Evolutionary conservation across 2,888 invertebrate genomes (phyloP).

Genomic region (Drosophila atroscutellata): DNA sequence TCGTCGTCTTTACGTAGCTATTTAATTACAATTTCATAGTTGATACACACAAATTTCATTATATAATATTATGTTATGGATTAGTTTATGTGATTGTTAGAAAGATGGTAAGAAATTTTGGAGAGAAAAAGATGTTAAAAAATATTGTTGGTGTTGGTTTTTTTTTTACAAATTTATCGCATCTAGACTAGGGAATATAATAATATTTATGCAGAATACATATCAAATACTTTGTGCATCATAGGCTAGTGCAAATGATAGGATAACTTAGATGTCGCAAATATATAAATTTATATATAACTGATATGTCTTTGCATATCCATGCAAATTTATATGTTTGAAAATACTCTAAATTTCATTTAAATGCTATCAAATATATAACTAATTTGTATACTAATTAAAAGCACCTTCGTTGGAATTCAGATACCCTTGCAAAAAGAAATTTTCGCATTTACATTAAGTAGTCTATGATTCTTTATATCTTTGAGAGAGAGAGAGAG

Average conservation of each 20-base stretch:
- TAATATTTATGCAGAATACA: neutral
- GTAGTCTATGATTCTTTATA: neutral
- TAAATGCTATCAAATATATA: neutral
- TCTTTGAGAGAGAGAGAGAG: neutral
- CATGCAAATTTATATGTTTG: constrained; percentile 23
- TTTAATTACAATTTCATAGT: constrained; percentile 25
- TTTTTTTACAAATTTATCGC: constrained; percentile 29
- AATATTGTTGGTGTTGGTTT: constrained; percentile 28
- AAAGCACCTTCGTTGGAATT: neutral
- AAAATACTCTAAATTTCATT: neutral
- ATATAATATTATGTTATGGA: constrained; percentile 19
- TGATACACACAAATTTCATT: constrained; percentile 65
- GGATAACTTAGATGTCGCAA: neutral
- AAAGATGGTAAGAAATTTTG: constrained; percentile 24
- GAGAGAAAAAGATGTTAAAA: constrained; percentile 45
- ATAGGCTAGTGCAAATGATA: neutral
- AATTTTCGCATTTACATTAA: neutral
- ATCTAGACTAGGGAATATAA: constrained; percentile 10
- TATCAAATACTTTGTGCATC: neutral
- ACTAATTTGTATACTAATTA: neutral
- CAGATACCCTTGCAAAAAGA: neutral
- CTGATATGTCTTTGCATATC: neutral
- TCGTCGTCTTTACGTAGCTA: constrained; percentile 97
- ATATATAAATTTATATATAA: neutral
- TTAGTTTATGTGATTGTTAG: constrained; percentile 14